Base-by-base conservation (phyloP, 2,888 invertebrate species). In the Rhagonycha fulva region DNA sequence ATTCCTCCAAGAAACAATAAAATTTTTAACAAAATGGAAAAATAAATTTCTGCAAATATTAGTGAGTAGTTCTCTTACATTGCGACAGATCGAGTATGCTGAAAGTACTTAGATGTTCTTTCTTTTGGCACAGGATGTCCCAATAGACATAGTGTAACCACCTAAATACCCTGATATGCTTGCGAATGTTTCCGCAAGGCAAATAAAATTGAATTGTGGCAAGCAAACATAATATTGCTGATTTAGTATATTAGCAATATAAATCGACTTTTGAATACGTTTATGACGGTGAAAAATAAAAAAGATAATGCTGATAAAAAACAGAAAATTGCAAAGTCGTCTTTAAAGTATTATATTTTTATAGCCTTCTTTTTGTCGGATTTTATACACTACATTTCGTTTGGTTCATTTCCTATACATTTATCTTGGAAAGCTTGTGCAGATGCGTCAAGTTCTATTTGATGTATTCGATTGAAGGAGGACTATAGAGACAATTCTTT, bases 221-320 rank as follows among this genome's bases (percentile, higher is more conserved):
- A 81, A 79, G 79, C 78, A 79, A 80, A 78, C 79, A 76, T 78
- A 81, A 80, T 81, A 79, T 81, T 78, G 76, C 70, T 67, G 76
- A 70, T 76, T 76, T 76, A 70, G 62, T 71, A 76, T 72, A 71
- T 79, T 77, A 80, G 78, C 78, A 79, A 80, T 79, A 76, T 79
- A 79, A 80, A 81, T 81, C 78, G 78, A 78, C 76, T 78, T 81
- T 80, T 81, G 79, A 81, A 80, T 80, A 78, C 77, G 77, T 76
- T 76, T 76, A 79, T 75, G 78, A 75, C 75, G 73, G 71, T 66
- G 60, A 70, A 77, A 79, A 79, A 75, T 70, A 69, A 76, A 72
- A 70, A 68, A 76, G 70, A 72, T 71, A 71, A 71, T 71, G 71
- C 72, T 68, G 72, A 72, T 69, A 70, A 66, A 68, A 72, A 76